phyloP scores from a whole-genome alignment of 1,140 invertebrate species.

The Neotoxoptera formosana region DNA sequence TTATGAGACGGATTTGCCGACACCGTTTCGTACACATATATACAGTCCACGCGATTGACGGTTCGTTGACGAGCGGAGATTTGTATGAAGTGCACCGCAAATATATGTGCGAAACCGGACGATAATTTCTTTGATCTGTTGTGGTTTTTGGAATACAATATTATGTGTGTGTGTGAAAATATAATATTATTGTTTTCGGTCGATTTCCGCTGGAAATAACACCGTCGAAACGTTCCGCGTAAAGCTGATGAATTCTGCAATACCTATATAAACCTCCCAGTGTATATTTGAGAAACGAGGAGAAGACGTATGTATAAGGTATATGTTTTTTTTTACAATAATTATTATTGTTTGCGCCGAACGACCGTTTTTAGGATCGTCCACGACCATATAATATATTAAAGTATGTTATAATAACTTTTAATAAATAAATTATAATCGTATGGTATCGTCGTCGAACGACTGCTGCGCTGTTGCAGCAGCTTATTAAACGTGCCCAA shows the following conservation, averaged over 20 bases:
- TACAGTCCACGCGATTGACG: background rate
- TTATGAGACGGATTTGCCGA: conserved; percentile 6
- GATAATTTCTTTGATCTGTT: background rate
- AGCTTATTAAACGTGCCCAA: conserved; percentile 30
- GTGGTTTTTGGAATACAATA: background rate
- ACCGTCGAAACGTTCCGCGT: background rate
- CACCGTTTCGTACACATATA: background rate
- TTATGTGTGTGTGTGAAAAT: background rate
- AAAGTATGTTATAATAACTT: no score
- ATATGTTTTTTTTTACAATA: background rate
- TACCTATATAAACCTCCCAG: background rate
- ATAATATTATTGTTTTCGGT: conserved; percentile 3
- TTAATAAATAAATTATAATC: no score
- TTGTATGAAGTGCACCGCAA: background rate
- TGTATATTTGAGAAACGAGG: background rate
- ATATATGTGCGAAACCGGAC: conserved; percentile 19
- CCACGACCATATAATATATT: background rate
- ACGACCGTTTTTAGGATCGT: background rate
- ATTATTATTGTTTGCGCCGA: background rate
- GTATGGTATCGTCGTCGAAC: background rate
- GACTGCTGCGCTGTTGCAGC: conserved; percentile 8
- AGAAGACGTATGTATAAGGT: background rate
- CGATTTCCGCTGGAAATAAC: background rate
- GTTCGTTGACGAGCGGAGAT: conserved; percentile 2
- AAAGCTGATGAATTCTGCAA: background rate